These are phyloP conservation scores for Thamnaconus septentrionalis DNA, from an alignment of 2,113 vertebrate species.

Conservation along the genomic window DNA sequence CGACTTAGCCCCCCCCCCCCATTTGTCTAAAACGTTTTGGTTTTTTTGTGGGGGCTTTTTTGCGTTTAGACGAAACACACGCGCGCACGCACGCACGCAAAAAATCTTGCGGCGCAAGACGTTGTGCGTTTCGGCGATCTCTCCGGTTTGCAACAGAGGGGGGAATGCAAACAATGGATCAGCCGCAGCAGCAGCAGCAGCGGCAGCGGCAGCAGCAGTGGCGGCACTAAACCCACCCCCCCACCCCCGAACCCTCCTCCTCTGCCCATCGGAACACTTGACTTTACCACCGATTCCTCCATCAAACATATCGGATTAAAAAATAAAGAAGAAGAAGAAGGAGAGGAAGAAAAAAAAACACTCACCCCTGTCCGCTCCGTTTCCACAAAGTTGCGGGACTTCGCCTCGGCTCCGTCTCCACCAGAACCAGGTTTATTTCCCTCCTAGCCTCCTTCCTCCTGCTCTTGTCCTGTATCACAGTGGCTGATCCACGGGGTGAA, in stretches of 20 bases:
- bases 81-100: not conserved
- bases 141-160: constrained; percentile 40
- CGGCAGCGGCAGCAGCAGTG: too few relatives aligned
- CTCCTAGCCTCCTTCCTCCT: constrained; percentile 45
- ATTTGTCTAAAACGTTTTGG: constrained; percentile 13
- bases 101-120: too few relatives aligned
- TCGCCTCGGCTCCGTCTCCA: constrained; percentile 47
- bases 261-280: too few relatives aligned
- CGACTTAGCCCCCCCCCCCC: not conserved
- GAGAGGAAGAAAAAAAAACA: constrained; percentile 32
- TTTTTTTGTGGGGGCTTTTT: not conserved
- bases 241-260: not conserved
- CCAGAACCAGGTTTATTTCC: constrained; percentile 26
- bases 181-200: constrained; percentile 31
- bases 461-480: constrained; percentile 40
- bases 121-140: not conserved
- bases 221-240: not conserved
- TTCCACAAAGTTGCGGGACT: constrained; percentile 71
- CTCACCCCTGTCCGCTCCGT: constrained; percentile 70
- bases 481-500: constrained; percentile 73
- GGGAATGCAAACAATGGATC: constrained; percentile 76
- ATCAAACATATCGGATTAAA: too few relatives aligned
- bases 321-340: too few relatives aligned
- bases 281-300: too few relatives aligned
- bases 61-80: too few relatives aligned